A percentile compares a stretch with the other conserved stretches of the same genome.
Conservation (phyloP, 2,888 invertebrate species). For the Parnassius glacialis region DNA sequence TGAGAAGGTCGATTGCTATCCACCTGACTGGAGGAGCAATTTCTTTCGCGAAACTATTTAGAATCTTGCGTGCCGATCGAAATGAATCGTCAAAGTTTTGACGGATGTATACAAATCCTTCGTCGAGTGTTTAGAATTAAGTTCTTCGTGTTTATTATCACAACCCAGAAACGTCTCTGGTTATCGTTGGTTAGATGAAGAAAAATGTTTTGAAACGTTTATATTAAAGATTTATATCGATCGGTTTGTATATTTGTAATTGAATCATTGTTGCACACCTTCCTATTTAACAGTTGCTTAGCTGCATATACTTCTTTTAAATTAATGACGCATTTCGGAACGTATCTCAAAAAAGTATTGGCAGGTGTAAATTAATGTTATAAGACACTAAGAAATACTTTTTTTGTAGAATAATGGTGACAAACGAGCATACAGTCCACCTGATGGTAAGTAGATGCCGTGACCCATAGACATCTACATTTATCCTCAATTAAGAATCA, state of each 20-base stretch:
- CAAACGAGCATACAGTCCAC: no score
- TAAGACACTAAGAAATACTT: background rate
- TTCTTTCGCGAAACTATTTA: conserved; percentile 33
- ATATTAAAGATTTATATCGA: conserved; percentile 4
- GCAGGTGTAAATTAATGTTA: background rate
- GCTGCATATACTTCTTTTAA: conserved; percentile 8
- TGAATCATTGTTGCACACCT: background rate
- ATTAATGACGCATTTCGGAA: background rate
- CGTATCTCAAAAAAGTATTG: background rate
- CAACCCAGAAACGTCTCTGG: conserved; percentile 13
- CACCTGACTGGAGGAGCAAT: conserved; percentile 34
- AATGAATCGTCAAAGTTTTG: conserved; percentile 34
- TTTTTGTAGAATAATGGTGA: background rate
- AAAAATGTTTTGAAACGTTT: background rate
- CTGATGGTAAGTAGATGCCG: no score
- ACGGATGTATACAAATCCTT: conserved; percentile 62
- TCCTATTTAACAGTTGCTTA: background rate
- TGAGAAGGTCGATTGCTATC: conserved; percentile 45
- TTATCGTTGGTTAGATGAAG: conserved; percentile 6
- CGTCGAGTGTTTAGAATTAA: conserved; percentile 72
- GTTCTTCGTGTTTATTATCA: conserved; percentile 47
- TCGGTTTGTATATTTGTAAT: conserved; percentile 2
- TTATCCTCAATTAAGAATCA: no score
- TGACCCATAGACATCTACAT: no score
- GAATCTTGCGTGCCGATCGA: conserved; percentile 26